A percentile compares a stretch with the other conserved stretches of the same genome.
phyloP scores from a whole-genome alignment of 2,888 invertebrate genomes.

The Liopterus haemorrhoidalis region DNA sequence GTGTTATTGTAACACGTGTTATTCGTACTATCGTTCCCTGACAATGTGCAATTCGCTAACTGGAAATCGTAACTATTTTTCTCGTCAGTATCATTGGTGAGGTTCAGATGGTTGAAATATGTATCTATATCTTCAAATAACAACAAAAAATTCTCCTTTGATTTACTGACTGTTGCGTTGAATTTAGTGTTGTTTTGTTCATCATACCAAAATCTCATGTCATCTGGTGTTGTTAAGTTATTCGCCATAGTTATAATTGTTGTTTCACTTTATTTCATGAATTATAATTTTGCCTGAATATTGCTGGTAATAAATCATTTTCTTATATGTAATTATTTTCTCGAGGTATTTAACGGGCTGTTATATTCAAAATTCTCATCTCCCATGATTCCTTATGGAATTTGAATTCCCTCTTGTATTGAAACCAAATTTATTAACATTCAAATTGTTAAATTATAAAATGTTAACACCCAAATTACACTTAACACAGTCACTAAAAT shows the following conservation, averaged over 20 bases:
- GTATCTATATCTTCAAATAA: conserved; percentile 73
- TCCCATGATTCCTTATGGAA: background rate
- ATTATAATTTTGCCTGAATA: background rate
- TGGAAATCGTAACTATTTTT: conserved; percentile 47
- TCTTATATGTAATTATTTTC: background rate
- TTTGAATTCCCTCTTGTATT: background rate
- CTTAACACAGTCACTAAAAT: no score
- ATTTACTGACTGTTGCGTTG: conserved; percentile 36
- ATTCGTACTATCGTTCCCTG: conserved; percentile 44
- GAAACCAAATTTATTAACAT: no score
- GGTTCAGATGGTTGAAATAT: conserved; percentile 60
- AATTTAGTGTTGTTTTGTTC: conserved; percentile 14
- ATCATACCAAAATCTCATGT: conserved; percentile 28
- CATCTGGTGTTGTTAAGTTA: conserved; percentile 13
- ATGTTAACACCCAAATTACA: no score
- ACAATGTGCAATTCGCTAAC: conserved; percentile 48
- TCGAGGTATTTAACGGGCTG: background rate
- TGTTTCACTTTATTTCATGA: background rate
- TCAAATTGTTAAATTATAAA: no score
- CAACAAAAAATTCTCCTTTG: conserved; percentile 53
- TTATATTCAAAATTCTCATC: background rate
- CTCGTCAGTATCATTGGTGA: conserved; percentile 44
- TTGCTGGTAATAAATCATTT: no score
- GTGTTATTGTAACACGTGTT: conserved; percentile 43
- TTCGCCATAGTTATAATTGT: no score